Evolutionary conservation across 1,140 invertebrate genomes (phyloP).

Genomic region (Caenorhabditis inopinata): DNA sequence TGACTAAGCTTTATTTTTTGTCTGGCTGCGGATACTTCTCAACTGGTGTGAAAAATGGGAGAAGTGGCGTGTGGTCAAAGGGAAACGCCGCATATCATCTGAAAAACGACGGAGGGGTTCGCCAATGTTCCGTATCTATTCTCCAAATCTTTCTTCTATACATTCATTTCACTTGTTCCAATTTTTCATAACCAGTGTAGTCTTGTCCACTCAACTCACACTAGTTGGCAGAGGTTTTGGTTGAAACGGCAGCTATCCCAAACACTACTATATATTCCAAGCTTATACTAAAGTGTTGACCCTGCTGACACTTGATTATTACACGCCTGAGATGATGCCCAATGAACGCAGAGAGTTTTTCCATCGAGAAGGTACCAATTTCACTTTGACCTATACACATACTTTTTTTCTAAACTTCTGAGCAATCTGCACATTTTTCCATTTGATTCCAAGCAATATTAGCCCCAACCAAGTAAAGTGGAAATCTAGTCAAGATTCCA

Average conservation of each 20-base stretch:
- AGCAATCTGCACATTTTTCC: no score
- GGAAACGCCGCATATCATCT: neutral
- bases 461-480: no score
- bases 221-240: neutral
- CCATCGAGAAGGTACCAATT: conserved; percentile 27
- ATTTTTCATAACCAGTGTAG: conserved; percentile 25
- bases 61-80: neutral
- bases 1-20: no score
- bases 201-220: neutral
- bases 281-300: neutral
- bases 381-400: neutral
- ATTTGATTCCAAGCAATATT: no score
- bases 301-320: neutral
- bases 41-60: neutral
- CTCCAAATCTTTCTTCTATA: neutral
- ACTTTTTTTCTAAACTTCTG: neutral
- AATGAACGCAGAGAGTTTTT: conserved; percentile 22
- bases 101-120: neutral
- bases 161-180: conserved; percentile 28
- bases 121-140: conserved; percentile 3
- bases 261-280: conserved; percentile 9
- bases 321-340: conserved; percentile 31
- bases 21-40: no score
- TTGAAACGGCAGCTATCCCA: conserved; percentile 5
- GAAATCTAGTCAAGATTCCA: neutral